These are phyloP conservation scores for Beris chalybata DNA, from an alignment of 2,888 invertebrate genomes.

Conservation along the genomic window DNA sequence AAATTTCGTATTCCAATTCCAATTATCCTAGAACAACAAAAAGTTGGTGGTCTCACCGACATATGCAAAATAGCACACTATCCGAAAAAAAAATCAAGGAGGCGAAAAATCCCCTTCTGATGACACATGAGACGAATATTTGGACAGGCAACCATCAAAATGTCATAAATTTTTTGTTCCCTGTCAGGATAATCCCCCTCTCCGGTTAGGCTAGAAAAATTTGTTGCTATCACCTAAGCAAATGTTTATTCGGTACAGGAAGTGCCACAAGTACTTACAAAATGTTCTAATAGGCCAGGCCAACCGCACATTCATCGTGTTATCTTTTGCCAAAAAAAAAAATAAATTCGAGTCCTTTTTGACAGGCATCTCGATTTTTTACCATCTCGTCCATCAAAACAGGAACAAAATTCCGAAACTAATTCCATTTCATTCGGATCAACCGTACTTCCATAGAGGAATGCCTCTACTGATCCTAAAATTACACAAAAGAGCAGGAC, in stretches of 20 bases:
- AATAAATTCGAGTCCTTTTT: background rate
- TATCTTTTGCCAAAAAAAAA: constrained; percentile 22
- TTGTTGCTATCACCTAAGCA: constrained; percentile 21
- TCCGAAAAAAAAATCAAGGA: background rate
- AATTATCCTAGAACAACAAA: constrained; percentile 31
- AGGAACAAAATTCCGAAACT: constrained; percentile 17
- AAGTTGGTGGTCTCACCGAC: background rate
- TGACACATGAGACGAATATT: constrained; percentile 40
- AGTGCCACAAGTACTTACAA: constrained; percentile 11
- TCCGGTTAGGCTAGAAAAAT: constrained; percentile 16
- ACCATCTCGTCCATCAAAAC: constrained; percentile 11
- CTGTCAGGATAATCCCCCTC: constrained; percentile 22
- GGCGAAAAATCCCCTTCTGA: constrained; percentile 15
- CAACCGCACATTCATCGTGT: constrained; percentile 19
- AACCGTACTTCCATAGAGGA: constrained; percentile 27
- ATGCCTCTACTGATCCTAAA: constrained; percentile 5
- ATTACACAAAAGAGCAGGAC: constrained; percentile 26
- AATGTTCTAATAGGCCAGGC: constrained; percentile 19
- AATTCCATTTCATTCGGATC: constrained; percentile 17
- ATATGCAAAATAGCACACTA: constrained; percentile 25
- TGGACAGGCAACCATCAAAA: constrained; percentile 44
- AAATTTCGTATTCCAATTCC: constrained; percentile 11
- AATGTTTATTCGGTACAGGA: constrained; percentile 27
- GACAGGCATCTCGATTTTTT: constrained; percentile 6
- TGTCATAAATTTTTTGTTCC: constrained; percentile 61